phyloP scores from a whole-genome alignment of 2,113 vertebrate genomes.

The Pyxicephalus adspersus region DNA sequence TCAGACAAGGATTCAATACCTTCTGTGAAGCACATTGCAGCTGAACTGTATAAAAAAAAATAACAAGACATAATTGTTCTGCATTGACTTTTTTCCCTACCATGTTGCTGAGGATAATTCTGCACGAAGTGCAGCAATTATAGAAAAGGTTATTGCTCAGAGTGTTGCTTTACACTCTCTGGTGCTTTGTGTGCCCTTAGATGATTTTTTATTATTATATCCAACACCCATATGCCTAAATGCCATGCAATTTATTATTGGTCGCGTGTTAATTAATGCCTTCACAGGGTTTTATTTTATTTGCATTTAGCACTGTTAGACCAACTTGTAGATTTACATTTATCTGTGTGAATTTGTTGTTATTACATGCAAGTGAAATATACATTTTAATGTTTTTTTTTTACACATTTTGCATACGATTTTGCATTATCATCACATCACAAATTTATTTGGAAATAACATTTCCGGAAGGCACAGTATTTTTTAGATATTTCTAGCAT shows the following conservation, averaged over 20 bases:
- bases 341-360: not conserved
- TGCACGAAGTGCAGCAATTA: slow-evolving; percentile 48
- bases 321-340: not conserved
- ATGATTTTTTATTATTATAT: slow-evolving; percentile 48
- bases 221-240: slow-evolving; percentile 46
- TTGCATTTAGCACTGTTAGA: slow-evolving; percentile 25
- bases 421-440: too few relatives aligned
- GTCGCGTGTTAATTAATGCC: slow-evolving; percentile 38
- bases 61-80: slow-evolving; percentile 54
- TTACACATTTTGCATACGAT: too few relatives aligned
- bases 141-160: slow-evolving; percentile 54
- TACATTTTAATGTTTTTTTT: too few relatives aligned
- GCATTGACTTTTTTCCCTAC: slow-evolving; percentile 44
- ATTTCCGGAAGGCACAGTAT: too few relatives aligned
- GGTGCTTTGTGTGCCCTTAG: slow-evolving; percentile 34
- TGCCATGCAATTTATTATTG: slow-evolving; percentile 48
- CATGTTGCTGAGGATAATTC: slow-evolving; percentile 52
- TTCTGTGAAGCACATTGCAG: slow-evolving; percentile 18
- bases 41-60: slow-evolving; percentile 40
- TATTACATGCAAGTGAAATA: too few relatives aligned
- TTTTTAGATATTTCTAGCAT: too few relatives aligned
- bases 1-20: slow-evolving; percentile 16
- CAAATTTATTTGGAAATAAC: too few relatives aligned
- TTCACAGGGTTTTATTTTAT: not conserved
- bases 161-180: slow-evolving; percentile 35